phyloP scores from a whole-genome alignment of 64 coral and sea anemone genomes.

The Astreopora myriophthalma region DNA sequence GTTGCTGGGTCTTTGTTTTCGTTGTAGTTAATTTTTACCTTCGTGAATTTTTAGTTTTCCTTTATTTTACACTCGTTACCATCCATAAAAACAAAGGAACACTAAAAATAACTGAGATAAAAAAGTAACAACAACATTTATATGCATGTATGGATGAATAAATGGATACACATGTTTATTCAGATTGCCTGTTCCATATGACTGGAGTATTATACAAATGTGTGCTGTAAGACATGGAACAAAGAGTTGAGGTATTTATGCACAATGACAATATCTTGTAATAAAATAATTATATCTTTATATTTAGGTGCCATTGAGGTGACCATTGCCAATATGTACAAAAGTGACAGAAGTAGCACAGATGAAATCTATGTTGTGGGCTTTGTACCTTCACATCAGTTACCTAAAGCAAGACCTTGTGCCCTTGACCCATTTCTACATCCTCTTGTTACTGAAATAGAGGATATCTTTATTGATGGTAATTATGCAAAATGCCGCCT shows the following conservation, averaged over 20 bases:
- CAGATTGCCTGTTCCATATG: not conserved
- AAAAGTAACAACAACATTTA: not conserved
- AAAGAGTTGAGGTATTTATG: not conserved
- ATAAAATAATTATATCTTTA: not conserved
- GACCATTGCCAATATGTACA: not conserved
- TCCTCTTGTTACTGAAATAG: not conserved
- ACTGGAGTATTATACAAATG: not conserved
- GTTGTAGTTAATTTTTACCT: not conserved
- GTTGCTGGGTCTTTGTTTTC: not conserved
- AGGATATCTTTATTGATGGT: slow-evolving; percentile 23
- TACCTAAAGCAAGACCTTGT: slow-evolving; percentile 1
- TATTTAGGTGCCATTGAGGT: not conserved
- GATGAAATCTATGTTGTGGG: not conserved
- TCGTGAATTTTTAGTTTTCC: not conserved
- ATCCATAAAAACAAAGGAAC: not conserved
- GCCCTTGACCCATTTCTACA: not conserved
- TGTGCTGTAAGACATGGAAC: not conserved
- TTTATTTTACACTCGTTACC: slow-evolving; percentile 3
- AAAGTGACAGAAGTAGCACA: not conserved
- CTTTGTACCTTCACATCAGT: not conserved
- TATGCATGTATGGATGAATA: not conserved
- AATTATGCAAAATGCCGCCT: not conserved
- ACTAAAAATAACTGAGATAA: not conserved
- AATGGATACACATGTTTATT: not conserved
- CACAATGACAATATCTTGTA: not conserved